A percentile compares a stretch with the other conserved stretches of the same genome.
Conservation (phyloP, 2,113 vertebrate species). For the Pollimyrus isidori region DNA sequence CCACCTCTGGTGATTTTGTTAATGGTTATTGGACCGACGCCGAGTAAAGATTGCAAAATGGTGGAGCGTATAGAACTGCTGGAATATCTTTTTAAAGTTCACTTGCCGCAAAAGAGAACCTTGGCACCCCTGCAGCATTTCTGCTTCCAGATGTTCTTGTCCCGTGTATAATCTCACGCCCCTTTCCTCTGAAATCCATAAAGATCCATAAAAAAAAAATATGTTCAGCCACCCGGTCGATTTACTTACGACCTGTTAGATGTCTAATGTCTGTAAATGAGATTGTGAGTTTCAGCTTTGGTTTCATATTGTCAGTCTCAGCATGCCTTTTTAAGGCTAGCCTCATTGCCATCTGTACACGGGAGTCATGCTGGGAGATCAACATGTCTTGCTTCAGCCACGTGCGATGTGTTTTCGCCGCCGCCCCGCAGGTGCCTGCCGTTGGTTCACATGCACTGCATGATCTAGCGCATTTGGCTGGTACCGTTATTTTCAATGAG, state of each 20-base stretch:
- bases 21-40: not conserved
- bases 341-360: not conserved
- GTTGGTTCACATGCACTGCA: not conserved
- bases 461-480: not conserved
- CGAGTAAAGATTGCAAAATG: not conserved
- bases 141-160: not conserved
- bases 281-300: not conserved
- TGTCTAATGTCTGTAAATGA: not conserved
- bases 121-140: not conserved
- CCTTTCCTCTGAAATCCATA: not conserved
- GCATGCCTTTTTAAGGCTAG: not conserved
- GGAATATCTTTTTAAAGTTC: not conserved
- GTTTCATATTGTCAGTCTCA: not conserved
- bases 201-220: not conserved
- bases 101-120: not conserved
- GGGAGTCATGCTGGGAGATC: not conserved
- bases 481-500: not conserved
- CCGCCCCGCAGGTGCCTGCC: not conserved
- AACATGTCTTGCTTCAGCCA: not conserved
- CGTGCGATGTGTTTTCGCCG: not conserved
- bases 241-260: not conserved
- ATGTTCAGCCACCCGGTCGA: not conserved
- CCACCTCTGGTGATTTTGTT: not conserved
- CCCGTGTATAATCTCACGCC: not conserved
- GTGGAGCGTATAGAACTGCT: not conserved